A percentile compares a stretch with the other conserved stretches of the same genome.
phyloP scores from a whole-genome alignment of 2,113 vertebrate genomes.

The Clarias gariepinus region DNA sequence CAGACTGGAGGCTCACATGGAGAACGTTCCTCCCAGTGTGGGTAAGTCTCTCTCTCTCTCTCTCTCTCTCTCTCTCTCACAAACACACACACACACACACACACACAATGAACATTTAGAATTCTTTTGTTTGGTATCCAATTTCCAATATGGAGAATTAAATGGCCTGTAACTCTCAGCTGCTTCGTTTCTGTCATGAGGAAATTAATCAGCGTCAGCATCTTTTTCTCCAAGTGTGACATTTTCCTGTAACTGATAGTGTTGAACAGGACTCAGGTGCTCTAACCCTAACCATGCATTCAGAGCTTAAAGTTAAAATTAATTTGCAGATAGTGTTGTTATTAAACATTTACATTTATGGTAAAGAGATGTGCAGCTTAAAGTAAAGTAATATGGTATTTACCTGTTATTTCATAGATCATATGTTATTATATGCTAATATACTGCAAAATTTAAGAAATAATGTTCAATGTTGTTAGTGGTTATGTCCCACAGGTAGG shows the following conservation, averaged over 20 bases:
- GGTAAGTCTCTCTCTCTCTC: conserved; percentile 69
- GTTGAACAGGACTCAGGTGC: neutral
- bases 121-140: neutral
- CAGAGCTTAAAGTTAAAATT: neutral
- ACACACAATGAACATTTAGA: neutral
- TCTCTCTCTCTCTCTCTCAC: no score
- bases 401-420: no score
- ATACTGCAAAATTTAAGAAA: no score
- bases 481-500: no score
- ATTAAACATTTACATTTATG: no score
- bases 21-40: conserved; percentile 78
- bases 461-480: no score
- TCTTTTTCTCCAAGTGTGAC: neutral
- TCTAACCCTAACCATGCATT: neutral
- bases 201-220: neutral
- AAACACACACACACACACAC: conserved; percentile 6
- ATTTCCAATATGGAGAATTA: neutral
- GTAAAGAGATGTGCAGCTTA: no score
- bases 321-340: neutral
- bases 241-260: neutral
- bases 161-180: neutral
- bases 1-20: conserved; percentile 72
- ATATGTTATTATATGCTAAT: no score
- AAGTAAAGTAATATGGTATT: no score
- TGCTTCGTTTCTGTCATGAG: neutral